phyloP scores from a whole-genome alignment of 2,113 vertebrate species.

The Hydropotes inermis region DNA sequence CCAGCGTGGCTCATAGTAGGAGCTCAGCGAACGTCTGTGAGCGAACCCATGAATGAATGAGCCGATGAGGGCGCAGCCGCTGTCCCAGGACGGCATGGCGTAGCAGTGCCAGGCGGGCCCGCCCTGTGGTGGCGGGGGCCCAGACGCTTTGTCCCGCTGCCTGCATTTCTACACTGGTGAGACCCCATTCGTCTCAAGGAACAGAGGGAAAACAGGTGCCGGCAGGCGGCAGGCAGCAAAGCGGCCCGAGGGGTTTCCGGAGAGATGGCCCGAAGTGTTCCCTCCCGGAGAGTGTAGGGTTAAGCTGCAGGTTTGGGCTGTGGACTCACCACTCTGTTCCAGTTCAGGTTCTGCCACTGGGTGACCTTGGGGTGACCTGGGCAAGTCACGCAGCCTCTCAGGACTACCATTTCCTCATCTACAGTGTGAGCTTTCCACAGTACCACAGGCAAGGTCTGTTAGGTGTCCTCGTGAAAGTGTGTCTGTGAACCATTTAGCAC shows the following conservation, averaged over 20 bases:
- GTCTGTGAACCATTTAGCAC: neutral
- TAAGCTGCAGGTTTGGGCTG: neutral
- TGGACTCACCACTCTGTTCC: neutral
- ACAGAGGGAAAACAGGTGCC: neutral
- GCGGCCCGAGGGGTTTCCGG: neutral
- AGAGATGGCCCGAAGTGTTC: fast-evolving
- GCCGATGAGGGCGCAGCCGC: fast-evolving
- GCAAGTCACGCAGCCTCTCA: fast-evolving
- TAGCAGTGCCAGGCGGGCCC: neutral
- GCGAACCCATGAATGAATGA: neutral
- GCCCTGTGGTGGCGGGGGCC: fast-evolving
- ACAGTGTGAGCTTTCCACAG: fast-evolving
- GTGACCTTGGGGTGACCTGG: neutral
- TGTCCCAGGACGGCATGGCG: fast-evolving
- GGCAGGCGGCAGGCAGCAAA: fast-evolving
- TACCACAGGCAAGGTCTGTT: fast-evolving
- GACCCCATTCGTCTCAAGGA: neutral
- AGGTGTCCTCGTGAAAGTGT: fast-evolving
- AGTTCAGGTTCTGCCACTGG: neutral
- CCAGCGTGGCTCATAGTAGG: fast-evolving
- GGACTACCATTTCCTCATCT: neutral
- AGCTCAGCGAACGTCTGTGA: neutral
- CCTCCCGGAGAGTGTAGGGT: fast-evolving
- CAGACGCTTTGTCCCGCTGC: neutral
- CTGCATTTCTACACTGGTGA: fast-evolving